Base-by-base conservation (phyloP, 1,140 invertebrate genomes). In the Papilio polyxenes region DNA sequence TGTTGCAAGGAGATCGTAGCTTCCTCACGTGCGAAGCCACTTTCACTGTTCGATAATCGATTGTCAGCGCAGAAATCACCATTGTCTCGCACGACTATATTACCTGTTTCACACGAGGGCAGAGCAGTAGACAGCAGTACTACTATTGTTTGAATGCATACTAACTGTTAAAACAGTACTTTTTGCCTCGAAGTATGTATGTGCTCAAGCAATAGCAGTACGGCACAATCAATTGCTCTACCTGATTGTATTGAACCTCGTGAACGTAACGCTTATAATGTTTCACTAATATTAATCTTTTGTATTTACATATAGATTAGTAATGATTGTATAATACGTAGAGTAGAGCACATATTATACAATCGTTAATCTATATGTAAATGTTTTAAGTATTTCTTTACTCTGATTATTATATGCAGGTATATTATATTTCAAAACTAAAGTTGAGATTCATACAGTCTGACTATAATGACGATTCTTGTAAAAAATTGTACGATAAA, bases 1-100 rank as follows among this genome's bases (percentile, higher is more conserved):
- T 17, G 80, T 37, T 62, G 72, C 81, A 82, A 78, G 59, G 75
- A 75, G 80, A 83, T 65, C 72, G 83, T 83, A 84, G 81, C 84
- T 85, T 89, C 87, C 84, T 86, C 86, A 82, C 87, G 84, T 87
- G 49, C 81, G 75, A 53, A 56, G 49, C 80, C 78, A 86, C 87
- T 89, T 89, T 89, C 87, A 86, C 87, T 82, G 76, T 85, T 87
- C 82, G 84, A 86, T 84, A 86, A 86, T 82, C 83, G 81, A 84
- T 77, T 80, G 56, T 65, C 78, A 65, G 78, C 59, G 23, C 59
- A 65, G 56, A 65, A 80, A 72, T 53, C 78, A 31, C 76, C 20
- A 65, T 80, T 80, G 78, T 78, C 76, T 62, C 75, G 23, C 40
- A 44, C 51, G 44, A 23, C 17, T 20, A 9, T 72, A 37, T 40